These are phyloP conservation scores for Notothenia coriiceps DNA, from an alignment of 2,113 vertebrate genomes.

Conservation along the genomic window DNA sequence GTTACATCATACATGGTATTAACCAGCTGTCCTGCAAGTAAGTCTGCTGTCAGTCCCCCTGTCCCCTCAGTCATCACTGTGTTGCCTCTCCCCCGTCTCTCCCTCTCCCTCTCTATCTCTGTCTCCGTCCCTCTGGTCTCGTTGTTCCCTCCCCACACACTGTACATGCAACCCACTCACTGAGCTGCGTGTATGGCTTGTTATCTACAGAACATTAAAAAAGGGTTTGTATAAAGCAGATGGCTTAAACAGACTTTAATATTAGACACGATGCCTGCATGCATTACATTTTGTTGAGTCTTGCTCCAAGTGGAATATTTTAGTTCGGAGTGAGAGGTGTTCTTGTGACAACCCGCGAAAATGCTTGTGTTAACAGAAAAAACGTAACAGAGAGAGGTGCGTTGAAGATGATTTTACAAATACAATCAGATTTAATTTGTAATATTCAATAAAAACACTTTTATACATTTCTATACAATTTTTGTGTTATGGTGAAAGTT, in stretches of 20 bases:
- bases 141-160: constrained; percentile 18
- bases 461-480: background rate
- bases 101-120: constrained; percentile 51
- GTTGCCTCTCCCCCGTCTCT: constrained; percentile 38
- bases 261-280: background rate
- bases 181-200: background rate
- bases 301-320: background rate
- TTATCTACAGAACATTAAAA: constrained; percentile 1
- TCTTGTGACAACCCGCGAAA: background rate
- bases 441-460: background rate
- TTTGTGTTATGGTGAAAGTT: no score
- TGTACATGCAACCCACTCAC: constrained; percentile 23
- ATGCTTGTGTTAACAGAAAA: background rate
- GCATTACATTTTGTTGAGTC: background rate
- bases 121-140: constrained; percentile 34
- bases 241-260: background rate
- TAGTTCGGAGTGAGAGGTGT: constrained; percentile 15
- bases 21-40: constrained; percentile 99
- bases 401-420: background rate
- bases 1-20: constrained; percentile 99
- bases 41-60: constrained; percentile 74
- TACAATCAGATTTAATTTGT: background rate
- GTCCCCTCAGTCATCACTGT: constrained; percentile 46
- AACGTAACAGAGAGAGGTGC: no score
- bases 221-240: background rate